Evolutionary conservation across 2,888 invertebrate species (phyloP), one percentile per base, ranked within the genome.

Genomic region (Noctua janthe): DNA sequence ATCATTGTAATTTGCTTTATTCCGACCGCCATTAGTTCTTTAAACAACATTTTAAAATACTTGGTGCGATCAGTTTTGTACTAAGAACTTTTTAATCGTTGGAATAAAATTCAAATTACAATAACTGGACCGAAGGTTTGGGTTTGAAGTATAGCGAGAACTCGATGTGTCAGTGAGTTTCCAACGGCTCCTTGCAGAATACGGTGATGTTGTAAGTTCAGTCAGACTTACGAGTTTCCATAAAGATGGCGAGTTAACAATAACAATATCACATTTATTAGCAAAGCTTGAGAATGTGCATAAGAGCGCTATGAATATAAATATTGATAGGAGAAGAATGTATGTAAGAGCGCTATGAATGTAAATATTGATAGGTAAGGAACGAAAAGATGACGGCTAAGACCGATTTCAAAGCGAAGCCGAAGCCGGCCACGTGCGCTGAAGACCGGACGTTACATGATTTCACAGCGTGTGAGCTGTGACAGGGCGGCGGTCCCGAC

Each of bases 191-290:
- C 56, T 69, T 69, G n/a, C 47, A 47, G 47, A 69, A 69, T 43
- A 47, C 47, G n/a, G n/a, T 69, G 69, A 47, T 8, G 23, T 43
- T 67, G 69, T 69, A n/a, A 43, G 43, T 20, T 47, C 23, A 8
- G 29, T 56, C 56, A 47, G n/a, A 76, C 59, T 75, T 56, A 51
- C 47, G 75, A 74, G 43, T 59, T 75, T 35, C 35, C 76, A 77
- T 20, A 49, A n/a, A 49, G 76, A 62, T 39, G 35, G 56, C 54
- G 23, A 76, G 56, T 59, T 35, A 76, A 59, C 76, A 74, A 47
- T 51, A 77, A 64, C 17, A 64, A 39, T 76, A 76, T 39, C 15
- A 64, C 29, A 20, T 62, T 39, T 17, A 76, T n/a, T 51, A 62
- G n/a, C 51, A 77, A 77, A 51, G 11, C 49, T 49, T n/a, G 10